Conservation (phyloP, 2,888 invertebrate genomes). For the Nycteola revayana region DNA sequence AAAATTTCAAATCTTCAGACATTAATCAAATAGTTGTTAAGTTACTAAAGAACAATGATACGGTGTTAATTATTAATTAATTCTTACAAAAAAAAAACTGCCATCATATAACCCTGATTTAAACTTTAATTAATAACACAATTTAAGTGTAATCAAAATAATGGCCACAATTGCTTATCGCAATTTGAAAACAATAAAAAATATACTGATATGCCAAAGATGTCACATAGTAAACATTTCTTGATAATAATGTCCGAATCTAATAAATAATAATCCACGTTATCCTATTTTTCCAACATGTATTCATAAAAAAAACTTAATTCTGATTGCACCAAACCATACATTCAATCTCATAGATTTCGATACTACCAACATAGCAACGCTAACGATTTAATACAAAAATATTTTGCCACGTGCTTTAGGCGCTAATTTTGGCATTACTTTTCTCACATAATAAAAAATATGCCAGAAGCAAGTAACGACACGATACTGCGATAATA, state of each 20-base stretch:
- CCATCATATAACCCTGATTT: no score
- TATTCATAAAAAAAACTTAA: conserved; percentile 35
- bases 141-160: conserved; percentile 44
- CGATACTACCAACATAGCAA: conserved; percentile 36
- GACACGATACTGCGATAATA: conserved; percentile 11
- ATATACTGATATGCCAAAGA: conserved; percentile 25
- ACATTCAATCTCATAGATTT: conserved; percentile 51
- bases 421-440: conserved; percentile 14
- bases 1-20: no score
- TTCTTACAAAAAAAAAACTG: no score
- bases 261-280: conserved; percentile 35
- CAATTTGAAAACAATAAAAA: conserved; percentile 28
- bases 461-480: conserved; percentile 9
- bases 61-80: no score
- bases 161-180: conserved; percentile 58
- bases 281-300: conserved; percentile 22
- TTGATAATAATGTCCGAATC: conserved; percentile 25
- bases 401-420: conserved; percentile 16
- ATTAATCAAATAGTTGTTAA: no score
- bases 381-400: conserved; percentile 26
- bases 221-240: conserved; percentile 24
- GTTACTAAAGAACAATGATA: no score
- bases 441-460: conserved; percentile 7
- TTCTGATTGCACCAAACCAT: conserved; percentile 46
- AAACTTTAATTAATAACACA: no score